Evolutionary conservation across 2,113 vertebrate species (phyloP), one percentile per base, ranked within the genome.

Genomic region (Dendrocopos noguchii): DNA sequence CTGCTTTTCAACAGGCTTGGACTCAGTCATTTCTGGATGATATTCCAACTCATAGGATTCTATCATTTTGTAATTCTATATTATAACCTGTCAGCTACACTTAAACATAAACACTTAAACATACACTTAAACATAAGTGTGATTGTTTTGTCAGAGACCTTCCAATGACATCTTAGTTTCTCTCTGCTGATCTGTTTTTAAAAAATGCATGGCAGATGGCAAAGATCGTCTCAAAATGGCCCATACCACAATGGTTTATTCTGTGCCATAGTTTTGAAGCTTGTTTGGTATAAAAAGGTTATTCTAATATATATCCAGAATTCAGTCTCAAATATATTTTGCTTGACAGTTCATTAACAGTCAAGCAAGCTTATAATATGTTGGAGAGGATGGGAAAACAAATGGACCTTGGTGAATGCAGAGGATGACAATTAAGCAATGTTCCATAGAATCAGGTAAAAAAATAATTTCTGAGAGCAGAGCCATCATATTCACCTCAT

Each of bases 91-190:
- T 7, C 36, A 56, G 4, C 1, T 67, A 76, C 2, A 20, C 7
- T 64, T 65, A 18, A 59, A 7, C 14, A 15, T 52, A 59, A 79
- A 36, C 34, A 36, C 34, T 36, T 36, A 36, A 36, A 36, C 34
- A 36, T 67, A 76, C 2, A 20, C 7, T 64, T 65, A 18, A 59
- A 7, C 14, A 15, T 52, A 59, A 79, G 15, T 10, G 18, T 27
- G 39, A 63, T 9, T 0, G 0, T 76, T 82, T 39, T 68, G 13
- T 33, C 28, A 44, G 4, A 5, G 6, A 3, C 12, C 22, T 90
- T 65, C 15, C 68, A 61, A 61, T 65, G 4, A n/a, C 21, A 78
- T 71, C 16, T 46, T 65, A 70, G 12, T 5, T 60, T 53, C 10
- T 63, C 36, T 12, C 8, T 72, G 9, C 4, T 53, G 21, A 16